phyloP scores from a whole-genome alignment of 2,888 invertebrate species.

The Julus scanicus region DNA sequence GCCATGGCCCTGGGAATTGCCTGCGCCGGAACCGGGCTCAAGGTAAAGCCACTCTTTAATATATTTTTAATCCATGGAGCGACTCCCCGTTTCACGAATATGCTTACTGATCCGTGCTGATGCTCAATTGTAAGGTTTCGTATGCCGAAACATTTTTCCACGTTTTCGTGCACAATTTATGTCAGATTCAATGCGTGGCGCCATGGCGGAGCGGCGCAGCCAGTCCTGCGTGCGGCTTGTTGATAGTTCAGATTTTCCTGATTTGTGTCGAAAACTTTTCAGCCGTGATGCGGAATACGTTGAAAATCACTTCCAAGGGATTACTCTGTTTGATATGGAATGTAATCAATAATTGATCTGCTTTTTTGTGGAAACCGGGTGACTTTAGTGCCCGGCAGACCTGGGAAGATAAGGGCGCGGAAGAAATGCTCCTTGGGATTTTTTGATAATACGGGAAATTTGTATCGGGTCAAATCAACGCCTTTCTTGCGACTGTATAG shows the following conservation, averaged over 20 bases:
- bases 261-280: not conserved
- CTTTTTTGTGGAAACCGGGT: not conserved
- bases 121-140: not conserved
- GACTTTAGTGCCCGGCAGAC: not conserved
- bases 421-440: not conserved
- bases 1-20: constrained; percentile 99
- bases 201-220: not conserved
- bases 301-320: not conserved
- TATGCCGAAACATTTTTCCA: not conserved
- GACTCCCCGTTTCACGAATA: not conserved
- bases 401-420: not conserved
- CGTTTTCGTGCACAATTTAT: not conserved
- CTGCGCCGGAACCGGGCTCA: constrained; percentile 96
- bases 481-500: too few relatives aligned
- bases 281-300: constrained; percentile 27
- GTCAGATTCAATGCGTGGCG: not conserved
- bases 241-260: not conserved
- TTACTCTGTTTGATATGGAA: not conserved
- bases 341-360: not conserved
- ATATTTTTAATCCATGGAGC: not conserved
- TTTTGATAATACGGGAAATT: not conserved
- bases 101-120: not conserved
- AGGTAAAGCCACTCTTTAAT: constrained; percentile 65
- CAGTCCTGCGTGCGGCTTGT: constrained; percentile 13
- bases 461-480: too few relatives aligned